phyloP scores from a whole-genome alignment of 2,113 vertebrate genomes.

The Gorsachius goisagi region DNA sequence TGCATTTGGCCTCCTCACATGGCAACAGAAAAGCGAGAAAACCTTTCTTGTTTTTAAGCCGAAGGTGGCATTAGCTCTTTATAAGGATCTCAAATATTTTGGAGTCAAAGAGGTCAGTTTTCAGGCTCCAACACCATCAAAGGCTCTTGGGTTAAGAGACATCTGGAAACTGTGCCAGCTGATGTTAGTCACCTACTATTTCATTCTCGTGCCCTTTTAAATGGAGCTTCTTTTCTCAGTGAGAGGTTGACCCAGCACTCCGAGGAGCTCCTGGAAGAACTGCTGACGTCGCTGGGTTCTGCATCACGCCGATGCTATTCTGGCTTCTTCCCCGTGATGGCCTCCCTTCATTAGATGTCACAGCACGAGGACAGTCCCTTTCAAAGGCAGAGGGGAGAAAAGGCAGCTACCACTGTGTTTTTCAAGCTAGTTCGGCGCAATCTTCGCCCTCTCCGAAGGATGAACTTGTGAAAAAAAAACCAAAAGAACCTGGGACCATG shows the following conservation, averaged over 20 bases:
- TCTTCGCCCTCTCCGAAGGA: background rate
- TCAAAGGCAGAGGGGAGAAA: slow-evolving; percentile 20
- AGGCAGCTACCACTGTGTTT: background rate
- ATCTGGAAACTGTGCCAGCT: background rate
- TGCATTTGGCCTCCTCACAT: background rate
- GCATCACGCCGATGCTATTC: slow-evolving; percentile 46
- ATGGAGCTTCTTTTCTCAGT: background rate
- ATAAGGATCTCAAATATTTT: background rate
- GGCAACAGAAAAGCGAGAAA: background rate
- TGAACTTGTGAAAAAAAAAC: background rate
- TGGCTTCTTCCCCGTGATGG: background rate
- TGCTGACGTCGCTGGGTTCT: background rate
- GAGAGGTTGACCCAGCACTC: background rate
- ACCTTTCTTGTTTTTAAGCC: background rate
- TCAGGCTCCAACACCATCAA: background rate
- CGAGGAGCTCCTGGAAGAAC: background rate
- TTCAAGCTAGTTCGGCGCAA: background rate
- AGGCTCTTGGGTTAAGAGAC: background rate
- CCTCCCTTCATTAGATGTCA: slow-evolving; percentile 30
- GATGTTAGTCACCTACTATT: background rate
- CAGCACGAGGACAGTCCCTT: slow-evolving; percentile 3
- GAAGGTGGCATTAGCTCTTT: background rate
- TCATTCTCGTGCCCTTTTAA: slow-evolving; percentile 28
- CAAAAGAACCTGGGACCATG: background rate
- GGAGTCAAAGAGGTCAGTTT: background rate